Evolutionary conservation across 2,797 vertebrate species (phyloP), one percentile per base, ranked within the genome.

Genomic region (Myiotriccus ornatus): DNA sequence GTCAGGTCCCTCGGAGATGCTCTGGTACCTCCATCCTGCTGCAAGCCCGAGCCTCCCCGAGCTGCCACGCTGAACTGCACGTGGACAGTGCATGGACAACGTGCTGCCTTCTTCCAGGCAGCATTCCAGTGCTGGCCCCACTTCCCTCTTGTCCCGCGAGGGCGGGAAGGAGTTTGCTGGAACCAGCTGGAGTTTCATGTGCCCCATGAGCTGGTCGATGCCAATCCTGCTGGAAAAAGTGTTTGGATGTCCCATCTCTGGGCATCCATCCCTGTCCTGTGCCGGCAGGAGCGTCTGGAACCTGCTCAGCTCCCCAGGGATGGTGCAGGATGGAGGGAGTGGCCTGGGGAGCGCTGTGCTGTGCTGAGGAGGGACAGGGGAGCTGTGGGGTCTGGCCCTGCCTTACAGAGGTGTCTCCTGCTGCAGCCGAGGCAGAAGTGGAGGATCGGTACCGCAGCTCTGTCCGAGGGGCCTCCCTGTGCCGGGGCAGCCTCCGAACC

Each of bases 341-440:
- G 1, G n/a, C n/a, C n/a, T n/a, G n/a, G n/a, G n/a, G n/a, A n/a
- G n/a, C n/a, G n/a, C n/a, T n/a, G 24, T 10, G 62, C 14, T 0
- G 1, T 10, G 69, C 14, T 0, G 1, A 32, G 41, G 74, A 89
- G 2, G 86, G 89, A 2, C 4, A 41, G 39, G 82, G 2, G 80
- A 75, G 84, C 81, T 34, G 2, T 2, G 41, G 65, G 90, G 4
- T 46, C n/a, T 1, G 4, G 27, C 68, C 1, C 0, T 46, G 44
- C 64, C 91, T 95, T 21, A 92, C 8, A 0, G 6, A 3, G 57
- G 11, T 89, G n/a, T 93, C 39, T 81, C 32, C 55, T 97, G 87
- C 98, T 70, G 96, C 98, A 95, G 97, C 98, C 0, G 99, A 99
- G 91, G 97, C 98, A 0, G 98, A 98, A 4, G 87, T 97, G 0